Evolutionary conservation across 2,113 vertebrate genomes (phyloP).

Genomic region (Syngnathoides biaculeatus): DNA sequence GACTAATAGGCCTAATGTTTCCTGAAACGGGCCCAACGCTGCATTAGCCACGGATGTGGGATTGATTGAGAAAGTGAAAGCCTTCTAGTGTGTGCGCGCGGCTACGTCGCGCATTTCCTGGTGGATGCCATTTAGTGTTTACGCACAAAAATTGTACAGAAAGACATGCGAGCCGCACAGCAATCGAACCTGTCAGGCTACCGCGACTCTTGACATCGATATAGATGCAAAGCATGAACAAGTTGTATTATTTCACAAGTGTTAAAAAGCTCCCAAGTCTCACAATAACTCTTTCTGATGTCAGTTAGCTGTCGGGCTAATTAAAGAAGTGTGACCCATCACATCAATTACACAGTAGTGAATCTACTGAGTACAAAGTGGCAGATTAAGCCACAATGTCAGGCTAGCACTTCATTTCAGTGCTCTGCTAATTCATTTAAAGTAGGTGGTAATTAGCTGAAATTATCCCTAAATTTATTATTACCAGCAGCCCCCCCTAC

Average conservation of each 20-base stretch:
- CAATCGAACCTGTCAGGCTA: constrained; percentile 1
- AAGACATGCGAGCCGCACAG: constrained; percentile 6
- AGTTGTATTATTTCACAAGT: neutral
- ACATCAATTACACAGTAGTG: constrained; percentile 45
- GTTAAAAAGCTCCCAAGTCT: neutral
- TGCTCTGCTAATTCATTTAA: constrained; percentile 6
- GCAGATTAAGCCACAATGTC: constrained; percentile 27
- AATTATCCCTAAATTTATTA: neutral
- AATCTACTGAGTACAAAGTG: constrained; percentile 21
- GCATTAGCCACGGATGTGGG: constrained; percentile 75
- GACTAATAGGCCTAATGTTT: constrained; percentile 76
- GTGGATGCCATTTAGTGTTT: constrained; percentile 43
- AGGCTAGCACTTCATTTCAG: neutral
- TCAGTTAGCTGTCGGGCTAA: constrained; percentile 31
- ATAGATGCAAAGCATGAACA: neutral
- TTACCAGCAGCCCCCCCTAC: neutral
- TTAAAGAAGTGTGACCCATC: constrained; percentile 53
- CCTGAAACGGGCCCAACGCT: constrained; percentile 72
- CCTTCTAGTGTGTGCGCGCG: constrained; percentile 43
- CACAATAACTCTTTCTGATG: constrained; percentile 26
- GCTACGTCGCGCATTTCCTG: constrained; percentile 33
- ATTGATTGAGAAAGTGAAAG: constrained; percentile 76
- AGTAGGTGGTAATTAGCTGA: neutral
- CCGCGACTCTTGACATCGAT: neutral
- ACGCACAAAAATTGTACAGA: constrained; percentile 29